Evolutionary conservation across 2,113 vertebrate genomes (phyloP).

Genomic region (Hiodon alosoides): DNA sequence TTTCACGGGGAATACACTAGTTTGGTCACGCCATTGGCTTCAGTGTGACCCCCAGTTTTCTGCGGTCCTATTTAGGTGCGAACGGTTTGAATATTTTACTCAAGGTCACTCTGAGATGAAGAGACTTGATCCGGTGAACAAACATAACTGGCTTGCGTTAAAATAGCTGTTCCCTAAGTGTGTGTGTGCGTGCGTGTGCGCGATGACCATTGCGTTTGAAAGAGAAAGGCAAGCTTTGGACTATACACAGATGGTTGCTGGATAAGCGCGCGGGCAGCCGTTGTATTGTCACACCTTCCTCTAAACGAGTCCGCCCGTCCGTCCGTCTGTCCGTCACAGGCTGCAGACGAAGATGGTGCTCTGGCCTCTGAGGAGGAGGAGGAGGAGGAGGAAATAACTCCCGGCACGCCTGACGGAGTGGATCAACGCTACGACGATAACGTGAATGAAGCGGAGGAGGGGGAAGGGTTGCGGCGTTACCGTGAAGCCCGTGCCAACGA

Average conservation of each 20-base stretch:
- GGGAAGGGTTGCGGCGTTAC: conserved; percentile 77
- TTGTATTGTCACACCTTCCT: too few relatives aligned
- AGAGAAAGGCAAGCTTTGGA: too few relatives aligned
- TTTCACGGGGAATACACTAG: too few relatives aligned
- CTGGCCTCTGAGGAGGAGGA: conserved; percentile 63
- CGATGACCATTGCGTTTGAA: not conserved
- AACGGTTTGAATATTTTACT: too few relatives aligned
- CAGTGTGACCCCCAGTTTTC: too few relatives aligned
- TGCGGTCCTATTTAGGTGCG: too few relatives aligned
- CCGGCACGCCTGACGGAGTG: conserved; percentile 54
- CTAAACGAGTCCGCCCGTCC: not conserved
- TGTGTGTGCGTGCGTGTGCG: not conserved
- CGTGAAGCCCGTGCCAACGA: conserved; percentile 83
- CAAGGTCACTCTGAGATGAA: too few relatives aligned
- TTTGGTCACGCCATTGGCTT: too few relatives aligned
- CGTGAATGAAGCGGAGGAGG: conserved; percentile 76
- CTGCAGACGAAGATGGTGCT: conserved; percentile 40
- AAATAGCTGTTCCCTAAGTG: not conserved
- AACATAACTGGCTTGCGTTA: too few relatives aligned
- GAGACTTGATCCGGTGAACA: too few relatives aligned
- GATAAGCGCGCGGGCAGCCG: too few relatives aligned
- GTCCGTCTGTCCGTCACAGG: conserved; percentile 33
- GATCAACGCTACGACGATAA: conserved; percentile 80
- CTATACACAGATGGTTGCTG: too few relatives aligned
- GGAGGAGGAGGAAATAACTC: conserved; percentile 73